These are phyloP conservation scores for Nibea coibor DNA, from an alignment of 2,113 vertebrate species.

Conservation along the genomic window DNA sequence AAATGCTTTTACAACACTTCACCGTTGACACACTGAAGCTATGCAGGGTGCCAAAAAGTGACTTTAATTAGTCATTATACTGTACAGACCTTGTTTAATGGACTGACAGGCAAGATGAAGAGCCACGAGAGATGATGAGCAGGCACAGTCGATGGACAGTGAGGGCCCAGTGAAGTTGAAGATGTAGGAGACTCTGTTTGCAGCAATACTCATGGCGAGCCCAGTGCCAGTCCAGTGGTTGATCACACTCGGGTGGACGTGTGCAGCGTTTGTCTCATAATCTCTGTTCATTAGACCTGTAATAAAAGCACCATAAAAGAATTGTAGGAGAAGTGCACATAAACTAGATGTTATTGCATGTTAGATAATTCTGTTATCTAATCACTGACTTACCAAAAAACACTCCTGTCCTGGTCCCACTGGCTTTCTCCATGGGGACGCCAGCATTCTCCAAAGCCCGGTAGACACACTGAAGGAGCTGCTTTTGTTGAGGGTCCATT, in stretches of 20 bases:
- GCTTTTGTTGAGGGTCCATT: slow-evolving; percentile 88
- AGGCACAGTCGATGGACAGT: slow-evolving; percentile 86
- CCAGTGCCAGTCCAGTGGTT: slow-evolving; percentile 87
- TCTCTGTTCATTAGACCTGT: slow-evolving; percentile 91
- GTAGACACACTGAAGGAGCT: slow-evolving; percentile 87
- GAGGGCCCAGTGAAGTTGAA: slow-evolving; percentile 92
- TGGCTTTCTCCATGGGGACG: slow-evolving; percentile 86
- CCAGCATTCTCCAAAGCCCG: slow-evolving; percentile 88
- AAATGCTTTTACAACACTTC: too few relatives aligned
- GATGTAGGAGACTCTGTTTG: slow-evolving; percentile 88
- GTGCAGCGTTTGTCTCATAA: slow-evolving; percentile 80
- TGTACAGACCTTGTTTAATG: slow-evolving; percentile 87
- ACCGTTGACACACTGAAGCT: too few relatives aligned
- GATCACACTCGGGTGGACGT: slow-evolving; percentile 69
- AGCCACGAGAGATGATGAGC: slow-evolving; percentile 89
- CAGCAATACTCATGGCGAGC: slow-evolving; percentile 85
- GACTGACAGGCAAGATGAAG: slow-evolving; percentile 86
- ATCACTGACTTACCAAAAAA: slow-evolving; percentile 80
- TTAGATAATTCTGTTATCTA: background rate
- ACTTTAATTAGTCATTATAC: too few relatives aligned
- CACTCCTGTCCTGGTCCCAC: slow-evolving; percentile 86
- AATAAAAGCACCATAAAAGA: slow-evolving; percentile 35
- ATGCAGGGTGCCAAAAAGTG: too few relatives aligned
- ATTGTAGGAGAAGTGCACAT: background rate
- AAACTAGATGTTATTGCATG: background rate